Percentiles rank a stretch among this genome's conserved stretches.
Conservation (phyloP, 2,113 vertebrate genomes). For the Nothocercus julius region DNA sequence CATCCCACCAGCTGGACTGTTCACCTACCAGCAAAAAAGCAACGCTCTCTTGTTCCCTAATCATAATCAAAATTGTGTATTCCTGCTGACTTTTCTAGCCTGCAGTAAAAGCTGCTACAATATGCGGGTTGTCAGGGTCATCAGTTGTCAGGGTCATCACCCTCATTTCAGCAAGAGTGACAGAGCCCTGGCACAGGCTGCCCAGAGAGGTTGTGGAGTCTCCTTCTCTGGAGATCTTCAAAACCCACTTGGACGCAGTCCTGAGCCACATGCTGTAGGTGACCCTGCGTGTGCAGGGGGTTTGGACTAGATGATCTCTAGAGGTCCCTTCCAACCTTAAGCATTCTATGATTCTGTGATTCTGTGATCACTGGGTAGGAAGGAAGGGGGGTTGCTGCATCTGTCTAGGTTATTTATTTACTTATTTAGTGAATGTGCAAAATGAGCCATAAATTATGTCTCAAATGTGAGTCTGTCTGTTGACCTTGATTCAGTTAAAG, state of each 20-base stretch:
- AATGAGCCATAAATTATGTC: neutral
- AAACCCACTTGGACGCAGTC: too few species aligned
- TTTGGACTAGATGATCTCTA: too few species aligned
- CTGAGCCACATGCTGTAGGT: too few species aligned
- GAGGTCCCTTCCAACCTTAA: too few species aligned
- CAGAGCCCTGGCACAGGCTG: too few species aligned
- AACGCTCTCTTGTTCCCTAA: neutral
- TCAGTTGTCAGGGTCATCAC: neutral
- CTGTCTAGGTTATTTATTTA: conserved; percentile 26
- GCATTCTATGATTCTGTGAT: too few species aligned
- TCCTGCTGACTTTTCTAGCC: neutral
- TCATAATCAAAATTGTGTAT: neutral
- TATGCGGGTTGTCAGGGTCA: neutral
- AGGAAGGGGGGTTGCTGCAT: neutral
- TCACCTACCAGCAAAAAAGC: neutral
- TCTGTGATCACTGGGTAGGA: neutral
- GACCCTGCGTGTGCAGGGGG: too few species aligned
- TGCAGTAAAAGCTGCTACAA: neutral
- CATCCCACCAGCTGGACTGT: neutral
- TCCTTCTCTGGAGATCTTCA: too few species aligned
- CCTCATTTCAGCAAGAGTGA: too few species aligned
- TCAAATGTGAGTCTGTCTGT: neutral
- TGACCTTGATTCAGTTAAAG: conserved; percentile 25
- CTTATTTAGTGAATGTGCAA: neutral
- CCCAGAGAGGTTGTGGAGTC: too few species aligned